These are phyloP conservation scores for Globodera rostochiensis DNA, from an alignment of 1,140 invertebrate species.

Conservation along the genomic window DNA sequence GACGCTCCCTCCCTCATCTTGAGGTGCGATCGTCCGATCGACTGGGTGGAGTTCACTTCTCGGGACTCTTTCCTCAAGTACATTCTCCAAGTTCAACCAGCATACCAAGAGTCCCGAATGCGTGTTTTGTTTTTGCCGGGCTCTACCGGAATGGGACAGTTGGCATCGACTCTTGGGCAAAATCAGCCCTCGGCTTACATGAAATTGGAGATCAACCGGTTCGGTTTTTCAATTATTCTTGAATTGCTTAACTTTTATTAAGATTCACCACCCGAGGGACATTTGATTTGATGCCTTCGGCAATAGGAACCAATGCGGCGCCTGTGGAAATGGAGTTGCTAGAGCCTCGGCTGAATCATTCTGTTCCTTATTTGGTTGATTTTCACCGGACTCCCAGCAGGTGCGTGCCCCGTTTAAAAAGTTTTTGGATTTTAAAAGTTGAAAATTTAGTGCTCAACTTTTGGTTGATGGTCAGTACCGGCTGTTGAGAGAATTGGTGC, in stretches of 20 bases:
- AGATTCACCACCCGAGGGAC: conserved; percentile 45
- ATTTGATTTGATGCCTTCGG: conserved; percentile 35
- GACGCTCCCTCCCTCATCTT: neutral
- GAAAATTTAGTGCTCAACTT: conserved; percentile 29
- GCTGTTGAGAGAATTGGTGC: conserved; percentile 26
- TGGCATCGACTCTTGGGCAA: conserved; percentile 5
- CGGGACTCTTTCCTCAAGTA: conserved; percentile 50
- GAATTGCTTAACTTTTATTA: conserved; percentile 7
- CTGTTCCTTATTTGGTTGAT: conserved; percentile 52
- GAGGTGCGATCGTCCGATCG: conserved; percentile 49
- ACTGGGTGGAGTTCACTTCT: conserved; percentile 58
- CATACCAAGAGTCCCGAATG: conserved; percentile 28
- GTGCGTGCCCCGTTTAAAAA: neutral
- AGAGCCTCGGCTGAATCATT: conserved; percentile 52
- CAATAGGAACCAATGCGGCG: conserved; percentile 12
- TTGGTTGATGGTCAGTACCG: conserved; percentile 37
- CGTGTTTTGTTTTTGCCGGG: conserved; percentile 33
- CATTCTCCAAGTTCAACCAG: conserved; percentile 23
- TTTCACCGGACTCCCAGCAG: conserved; percentile 51
- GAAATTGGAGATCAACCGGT: conserved; percentile 36
- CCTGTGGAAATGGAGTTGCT: conserved; percentile 37
- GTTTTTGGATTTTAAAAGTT: no score
- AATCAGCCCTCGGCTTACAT: conserved; percentile 21
- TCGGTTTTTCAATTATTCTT: conserved; percentile 1
- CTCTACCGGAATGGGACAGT: conserved; percentile 25